Conservation (phyloP, 35 echinoderm and acorn worm genomes). For the Hemicentrotus pulcherrimus region DNA sequence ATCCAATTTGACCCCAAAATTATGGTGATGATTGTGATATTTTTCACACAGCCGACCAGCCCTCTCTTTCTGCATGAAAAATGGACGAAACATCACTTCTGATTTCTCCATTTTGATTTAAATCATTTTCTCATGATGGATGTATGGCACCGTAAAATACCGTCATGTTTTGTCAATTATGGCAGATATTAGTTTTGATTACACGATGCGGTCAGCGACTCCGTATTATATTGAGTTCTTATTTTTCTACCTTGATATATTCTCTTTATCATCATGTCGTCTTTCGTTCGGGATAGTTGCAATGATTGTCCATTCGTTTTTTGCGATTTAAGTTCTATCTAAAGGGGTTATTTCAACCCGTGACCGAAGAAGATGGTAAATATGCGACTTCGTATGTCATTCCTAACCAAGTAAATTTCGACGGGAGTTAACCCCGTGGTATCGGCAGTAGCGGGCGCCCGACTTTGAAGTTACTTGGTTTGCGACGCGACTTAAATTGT, state of each 20-base stretch:
- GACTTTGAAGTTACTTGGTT: constrained; percentile 9
- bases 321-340: background rate
- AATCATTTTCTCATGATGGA: background rate
- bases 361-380: no score
- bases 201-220: background rate
- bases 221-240: background rate
- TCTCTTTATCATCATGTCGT: background rate
- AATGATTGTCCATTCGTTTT: background rate
- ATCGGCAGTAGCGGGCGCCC: background rate
- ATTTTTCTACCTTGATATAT: background rate
- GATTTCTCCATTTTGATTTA: background rate
- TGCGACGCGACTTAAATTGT: background rate
- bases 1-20: constrained; percentile 53
- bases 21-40: background rate
- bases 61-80: background rate
- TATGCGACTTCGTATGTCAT: background rate
- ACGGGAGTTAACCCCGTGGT: background rate
- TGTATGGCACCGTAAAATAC: background rate
- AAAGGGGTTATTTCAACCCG: background rate
- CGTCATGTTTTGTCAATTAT: constrained; percentile 8
- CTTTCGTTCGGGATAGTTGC: background rate
- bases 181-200: background rate
- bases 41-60: background rate
- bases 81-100: background rate
- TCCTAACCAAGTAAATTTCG: background rate